Percentiles rank a stretch among this genome's conserved stretches.
These are phyloP conservation scores for Bombus waltoni DNA, from an alignment of 1,140 invertebrate genomes.

Conservation along the genomic window DNA sequence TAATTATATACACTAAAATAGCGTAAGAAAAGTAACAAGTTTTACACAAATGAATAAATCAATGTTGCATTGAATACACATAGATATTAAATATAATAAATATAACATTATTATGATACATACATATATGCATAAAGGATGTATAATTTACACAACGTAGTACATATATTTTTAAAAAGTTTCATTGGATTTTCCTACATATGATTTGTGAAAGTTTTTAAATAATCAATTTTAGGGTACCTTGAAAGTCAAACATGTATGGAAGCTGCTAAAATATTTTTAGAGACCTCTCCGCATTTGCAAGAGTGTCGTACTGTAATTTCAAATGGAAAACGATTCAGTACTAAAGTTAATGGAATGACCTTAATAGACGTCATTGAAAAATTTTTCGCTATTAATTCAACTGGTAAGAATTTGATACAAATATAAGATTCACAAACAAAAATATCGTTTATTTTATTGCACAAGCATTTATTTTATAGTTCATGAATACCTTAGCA, in stretches of 20 bases:
- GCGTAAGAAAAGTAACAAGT: too few relatives aligned
- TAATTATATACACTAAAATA: neutral
- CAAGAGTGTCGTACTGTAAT: conserved; percentile 79
- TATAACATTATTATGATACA: neutral
- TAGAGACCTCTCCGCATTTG: conserved; percentile 79
- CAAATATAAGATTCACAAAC: neutral
- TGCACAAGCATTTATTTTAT: conserved; percentile 6
- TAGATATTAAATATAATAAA: neutral
- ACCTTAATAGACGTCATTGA: conserved; percentile 80
- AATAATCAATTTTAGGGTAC: conserved; percentile 75
- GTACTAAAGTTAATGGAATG: conserved; percentile 76
- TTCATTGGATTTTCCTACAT: too few relatives aligned
- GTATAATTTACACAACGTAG: neutral
- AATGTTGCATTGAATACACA: neutral
- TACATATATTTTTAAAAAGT: neutral
- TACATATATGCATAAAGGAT: neutral
- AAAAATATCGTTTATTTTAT: neutral
- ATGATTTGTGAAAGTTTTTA: neutral
- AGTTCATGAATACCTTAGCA: conserved; percentile 79
- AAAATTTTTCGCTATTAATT: conserved; percentile 76
- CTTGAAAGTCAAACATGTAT: conserved; percentile 80
- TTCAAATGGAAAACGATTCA: conserved; percentile 77
- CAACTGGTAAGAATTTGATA: conserved; percentile 67
- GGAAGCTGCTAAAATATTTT: conserved; percentile 77
- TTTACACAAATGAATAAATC: neutral